These are phyloP conservation scores for Solenodon paradoxus DNA, from an alignment of 2,113 vertebrate genomes.

Conservation along the genomic window DNA sequence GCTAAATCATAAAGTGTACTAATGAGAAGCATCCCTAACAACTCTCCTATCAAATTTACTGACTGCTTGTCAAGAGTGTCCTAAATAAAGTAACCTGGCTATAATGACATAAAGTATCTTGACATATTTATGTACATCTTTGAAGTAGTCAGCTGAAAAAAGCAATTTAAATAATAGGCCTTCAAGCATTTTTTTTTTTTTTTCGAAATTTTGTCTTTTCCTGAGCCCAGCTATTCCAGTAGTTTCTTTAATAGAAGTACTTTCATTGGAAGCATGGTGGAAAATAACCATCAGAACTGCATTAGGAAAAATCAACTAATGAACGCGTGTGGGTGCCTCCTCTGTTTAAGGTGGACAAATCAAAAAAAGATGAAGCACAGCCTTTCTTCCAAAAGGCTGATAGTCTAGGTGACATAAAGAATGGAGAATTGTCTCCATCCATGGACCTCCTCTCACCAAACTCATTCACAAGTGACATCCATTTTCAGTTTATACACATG, in stretches of 20 bases:
- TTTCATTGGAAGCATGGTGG: background rate
- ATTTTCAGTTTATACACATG: background rate
- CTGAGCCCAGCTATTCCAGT: background rate
- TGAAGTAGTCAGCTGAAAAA: conserved; percentile 24
- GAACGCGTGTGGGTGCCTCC: background rate
- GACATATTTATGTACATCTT: conserved; percentile 20
- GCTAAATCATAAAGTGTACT: conserved; percentile 13
- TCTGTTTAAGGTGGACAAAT: background rate
- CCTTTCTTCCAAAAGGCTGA: background rate
- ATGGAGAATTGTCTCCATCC: background rate
- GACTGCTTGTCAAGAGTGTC: background rate
- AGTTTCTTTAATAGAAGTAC: background rate
- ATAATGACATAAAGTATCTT: conserved; percentile 11
- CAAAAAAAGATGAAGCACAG: background rate
- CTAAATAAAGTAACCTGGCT: background rate
- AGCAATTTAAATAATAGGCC: conserved; percentile 30
- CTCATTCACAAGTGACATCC: background rate
- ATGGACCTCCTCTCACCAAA: background rate
- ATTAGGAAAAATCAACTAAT: background rate
- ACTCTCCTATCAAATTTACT: background rate
- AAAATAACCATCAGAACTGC: background rate
- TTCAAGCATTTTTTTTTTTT: background rate
- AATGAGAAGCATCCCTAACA: background rate
- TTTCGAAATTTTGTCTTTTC: background rate
- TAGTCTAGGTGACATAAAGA: background rate